phyloP scores from a whole-genome alignment of 1,140 invertebrate species.

The Dufourea novaeangliae region DNA sequence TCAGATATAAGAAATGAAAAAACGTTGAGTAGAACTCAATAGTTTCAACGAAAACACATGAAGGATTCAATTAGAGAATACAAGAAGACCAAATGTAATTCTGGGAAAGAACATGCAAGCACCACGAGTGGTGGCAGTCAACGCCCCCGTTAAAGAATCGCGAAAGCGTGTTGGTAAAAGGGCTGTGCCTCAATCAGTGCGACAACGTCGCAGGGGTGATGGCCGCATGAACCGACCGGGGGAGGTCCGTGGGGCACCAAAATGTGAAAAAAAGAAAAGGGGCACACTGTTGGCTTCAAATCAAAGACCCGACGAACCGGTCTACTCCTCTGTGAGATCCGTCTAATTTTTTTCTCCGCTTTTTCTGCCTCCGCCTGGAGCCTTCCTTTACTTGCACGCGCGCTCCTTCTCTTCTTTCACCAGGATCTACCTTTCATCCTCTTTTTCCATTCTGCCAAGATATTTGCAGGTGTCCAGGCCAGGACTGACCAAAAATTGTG shows the following conservation, averaged over 20 bases:
- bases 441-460: slow-evolving; percentile 53
- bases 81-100: background rate
- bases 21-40: no score
- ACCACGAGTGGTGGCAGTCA: slow-evolving; percentile 53
- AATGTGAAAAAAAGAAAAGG: slow-evolving; percentile 62
- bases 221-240: slow-evolving; percentile 37
- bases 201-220: slow-evolving; percentile 31
- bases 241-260: slow-evolving; percentile 58
- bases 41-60: no score
- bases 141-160: slow-evolving; percentile 52
- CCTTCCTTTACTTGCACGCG: slow-evolving; percentile 39
- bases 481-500: slow-evolving; percentile 62
- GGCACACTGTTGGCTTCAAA: slow-evolving; percentile 73
- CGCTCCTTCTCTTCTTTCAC: slow-evolving; percentile 29
- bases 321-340: slow-evolving; percentile 71
- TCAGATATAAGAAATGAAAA: no score
- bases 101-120: slow-evolving; percentile 23
- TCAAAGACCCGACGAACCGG: slow-evolving; percentile 80
- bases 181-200: slow-evolving; percentile 26
- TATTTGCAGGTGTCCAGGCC: slow-evolving; percentile 72
- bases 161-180: slow-evolving; percentile 25
- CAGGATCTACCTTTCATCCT: slow-evolving; percentile 7
- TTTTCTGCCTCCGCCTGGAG: slow-evolving; percentile 52
- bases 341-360: slow-evolving; percentile 67
- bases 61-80: no score